A percentile compares a stretch with the other conserved stretches of the same genome.
Evolutionary conservation across 2,113 vertebrate species (phyloP).

Genomic region (Arenaria interpres): DNA sequence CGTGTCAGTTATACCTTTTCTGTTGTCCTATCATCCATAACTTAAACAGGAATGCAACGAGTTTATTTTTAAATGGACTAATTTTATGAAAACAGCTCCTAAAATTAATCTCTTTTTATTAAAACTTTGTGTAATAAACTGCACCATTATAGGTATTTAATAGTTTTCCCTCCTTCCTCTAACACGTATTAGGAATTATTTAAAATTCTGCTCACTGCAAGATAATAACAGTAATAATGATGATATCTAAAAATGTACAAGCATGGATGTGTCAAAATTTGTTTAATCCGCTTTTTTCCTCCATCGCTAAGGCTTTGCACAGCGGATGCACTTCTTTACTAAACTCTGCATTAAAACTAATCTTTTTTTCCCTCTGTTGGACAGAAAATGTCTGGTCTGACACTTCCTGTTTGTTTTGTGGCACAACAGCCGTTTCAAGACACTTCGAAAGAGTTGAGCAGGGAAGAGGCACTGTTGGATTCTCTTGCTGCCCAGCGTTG

Average conservation of each 20-base stretch:
- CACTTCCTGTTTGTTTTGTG: not conserved
- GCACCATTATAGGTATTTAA: not conserved
- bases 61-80: not conserved
- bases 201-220: not conserved
- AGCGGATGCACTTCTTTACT: not conserved
- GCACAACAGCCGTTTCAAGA: not conserved
- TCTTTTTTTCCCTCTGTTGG: fast-evolving
- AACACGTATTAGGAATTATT: not conserved
- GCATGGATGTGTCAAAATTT: not conserved
- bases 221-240: not conserved
- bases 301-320: not conserved
- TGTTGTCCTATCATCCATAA: not conserved
- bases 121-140: not conserved
- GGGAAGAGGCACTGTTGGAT: not conserved
- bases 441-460: fast-evolving
- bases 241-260: not conserved
- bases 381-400: not conserved
- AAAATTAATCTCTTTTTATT: not conserved
- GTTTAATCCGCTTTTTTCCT: not conserved
- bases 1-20: not conserved
- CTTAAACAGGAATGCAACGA: not conserved
- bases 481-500: fast-evolving
- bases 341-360: not conserved
- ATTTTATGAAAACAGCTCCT: not conserved
- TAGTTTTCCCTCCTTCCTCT: not conserved